Base-by-base conservation (phyloP, 1,140 invertebrate species). In the Medauroidea extradentata region DNA sequence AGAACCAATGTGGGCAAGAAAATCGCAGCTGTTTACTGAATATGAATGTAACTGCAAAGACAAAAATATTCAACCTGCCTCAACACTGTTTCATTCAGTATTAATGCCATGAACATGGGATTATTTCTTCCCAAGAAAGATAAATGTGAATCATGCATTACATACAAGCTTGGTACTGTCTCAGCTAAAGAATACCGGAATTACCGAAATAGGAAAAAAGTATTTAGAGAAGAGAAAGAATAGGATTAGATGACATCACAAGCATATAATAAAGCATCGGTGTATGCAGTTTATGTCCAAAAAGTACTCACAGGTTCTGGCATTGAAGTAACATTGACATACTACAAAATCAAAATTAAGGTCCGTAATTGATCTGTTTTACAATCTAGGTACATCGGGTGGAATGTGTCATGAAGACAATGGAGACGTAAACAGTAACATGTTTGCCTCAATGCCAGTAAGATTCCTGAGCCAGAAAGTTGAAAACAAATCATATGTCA, bases 61-160 rank as follows among this genome's bases (percentile, higher is more conserved):
- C 7, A 53, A 53, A 42, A 39, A 51, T 51, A 18, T 51, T 24
- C 49, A 51, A 29, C 49, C 49, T 25, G 49, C 23, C 18, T 51
- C 49, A 16, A 51, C 23, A 14, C 43, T 46, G 4, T 46, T 46
- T 23, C 5, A 46, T 23, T 4, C 43, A 46, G 23, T 46, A 23
- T 46, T 51, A 18, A 53, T 3, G 9, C 52, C 29, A 53, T 53
- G 52, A 53, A 53, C 29, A 53, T 25, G 8, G 52, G 29, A 53
- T 53, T 53, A 18, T 56, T 56, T 48, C 38, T 46, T 16, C 54
- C 38, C 5, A 51, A 56, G 23, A 48, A 48, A 56, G 54, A 56
- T 48, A 23, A 48, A 25, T 48, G 42, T 56, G 42, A 56, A 50
- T 29, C 42, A 48, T 56, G 54, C 19, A 25, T 56, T 27, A 46